Evolutionary conservation across 2,888 invertebrate species (phyloP).

Genomic region (Meganola albula): DNA sequence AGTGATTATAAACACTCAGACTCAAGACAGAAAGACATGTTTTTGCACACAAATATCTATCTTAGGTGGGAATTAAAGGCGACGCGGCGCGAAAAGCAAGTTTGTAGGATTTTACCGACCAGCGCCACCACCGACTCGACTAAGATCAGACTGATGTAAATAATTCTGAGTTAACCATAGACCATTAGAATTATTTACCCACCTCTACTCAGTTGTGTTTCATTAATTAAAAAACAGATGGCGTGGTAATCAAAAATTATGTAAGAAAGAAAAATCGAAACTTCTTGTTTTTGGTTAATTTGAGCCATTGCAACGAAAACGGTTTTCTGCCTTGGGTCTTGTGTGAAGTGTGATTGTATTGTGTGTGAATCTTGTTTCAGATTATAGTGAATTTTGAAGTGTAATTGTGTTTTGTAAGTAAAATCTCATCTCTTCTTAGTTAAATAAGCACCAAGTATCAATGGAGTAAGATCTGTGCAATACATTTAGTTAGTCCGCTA

Average conservation of each 20-base stretch:
- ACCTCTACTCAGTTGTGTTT: conserved; percentile 6
- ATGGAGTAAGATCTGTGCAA: conserved; percentile 13
- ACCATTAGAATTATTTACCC: no score
- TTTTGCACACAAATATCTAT: no score
- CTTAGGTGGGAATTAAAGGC: no score
- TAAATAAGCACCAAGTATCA: conserved; percentile 14
- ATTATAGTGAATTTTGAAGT: conserved; percentile 55
- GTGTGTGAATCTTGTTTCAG: conserved; percentile 61
- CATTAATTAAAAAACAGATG: conserved; percentile 36
- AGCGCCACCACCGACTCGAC: no score
- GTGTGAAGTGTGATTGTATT: conserved; percentile 64
- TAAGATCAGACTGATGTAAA: no score
- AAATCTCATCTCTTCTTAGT: conserved; percentile 16
- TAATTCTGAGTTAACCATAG: no score
- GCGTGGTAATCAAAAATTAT: conserved; percentile 30
- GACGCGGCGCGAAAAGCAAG: no score
- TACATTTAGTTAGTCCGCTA: conserved; percentile 35
- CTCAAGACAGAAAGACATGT: no score
- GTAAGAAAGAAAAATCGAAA: conserved; percentile 56
- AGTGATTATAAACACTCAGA: no score
- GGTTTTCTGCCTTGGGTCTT: conserved; percentile 74
- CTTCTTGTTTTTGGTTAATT: conserved; percentile 33
- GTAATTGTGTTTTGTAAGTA: conserved; percentile 68
- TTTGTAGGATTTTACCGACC: no score
- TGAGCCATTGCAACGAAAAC: conserved; percentile 63